These are phyloP conservation scores for Ochlodes sylvanus DNA, from an alignment of 2,888 invertebrate genomes.

Conservation along the genomic window DNA sequence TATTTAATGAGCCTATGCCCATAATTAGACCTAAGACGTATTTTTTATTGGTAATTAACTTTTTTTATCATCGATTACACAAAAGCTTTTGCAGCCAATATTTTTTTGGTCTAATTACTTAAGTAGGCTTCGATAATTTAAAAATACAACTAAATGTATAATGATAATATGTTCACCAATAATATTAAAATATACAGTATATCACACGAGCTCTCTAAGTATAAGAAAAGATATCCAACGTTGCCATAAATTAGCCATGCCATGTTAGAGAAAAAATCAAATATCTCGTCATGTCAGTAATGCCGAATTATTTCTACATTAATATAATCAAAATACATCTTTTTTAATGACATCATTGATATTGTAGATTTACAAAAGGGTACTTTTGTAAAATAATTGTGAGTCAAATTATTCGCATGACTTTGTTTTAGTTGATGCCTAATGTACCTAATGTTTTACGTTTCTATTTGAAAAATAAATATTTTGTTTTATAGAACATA, in stretches of 20 bases:
- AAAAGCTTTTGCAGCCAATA: neutral
- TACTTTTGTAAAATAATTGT: too few species aligned
- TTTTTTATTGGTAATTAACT: neutral
- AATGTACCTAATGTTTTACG: neutral
- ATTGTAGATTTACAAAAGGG: too few species aligned
- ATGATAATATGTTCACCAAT: slow-evolving; percentile 57
- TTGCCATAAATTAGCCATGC: slow-evolving; percentile 42
- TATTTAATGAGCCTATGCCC: slow-evolving; percentile 49
- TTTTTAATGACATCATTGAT: too few species aligned
- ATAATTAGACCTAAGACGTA: slow-evolving; percentile 38
- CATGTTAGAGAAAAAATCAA: too few species aligned
- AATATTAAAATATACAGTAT: slow-evolving; percentile 74
- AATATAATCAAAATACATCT: too few species aligned
- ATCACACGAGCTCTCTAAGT: slow-evolving; percentile 73
- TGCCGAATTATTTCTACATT: too few species aligned
- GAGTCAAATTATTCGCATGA: too few species aligned
- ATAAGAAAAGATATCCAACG: slow-evolving; percentile 48
- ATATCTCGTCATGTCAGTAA: neutral
- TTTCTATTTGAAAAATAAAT: slow-evolving; percentile 1
- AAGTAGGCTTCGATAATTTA: slow-evolving; percentile 32
- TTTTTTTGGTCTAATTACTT: slow-evolving; percentile 19
- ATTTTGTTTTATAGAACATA: neutral
- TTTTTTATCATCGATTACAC: neutral
- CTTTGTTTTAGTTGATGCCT: too few species aligned
- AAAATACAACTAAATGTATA: slow-evolving; percentile 42